Base-by-base conservation (phyloP, 2,888 invertebrate species). In the Chelonus formosanus region DNA sequence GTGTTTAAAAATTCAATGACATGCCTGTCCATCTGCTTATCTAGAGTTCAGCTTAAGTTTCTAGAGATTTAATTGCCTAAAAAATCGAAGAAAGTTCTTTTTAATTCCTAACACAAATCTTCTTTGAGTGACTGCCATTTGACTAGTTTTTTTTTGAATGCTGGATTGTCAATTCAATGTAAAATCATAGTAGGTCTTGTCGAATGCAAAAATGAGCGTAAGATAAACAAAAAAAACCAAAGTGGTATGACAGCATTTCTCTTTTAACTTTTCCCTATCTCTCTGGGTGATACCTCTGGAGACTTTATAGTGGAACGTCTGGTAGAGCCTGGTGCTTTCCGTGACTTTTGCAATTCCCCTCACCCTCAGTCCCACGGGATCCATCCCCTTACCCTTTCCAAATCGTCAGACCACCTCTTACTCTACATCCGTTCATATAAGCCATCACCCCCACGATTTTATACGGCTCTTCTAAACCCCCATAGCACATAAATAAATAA, bases 201-300 rank as follows among this genome's bases (percentile, higher is more conserved):
- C 8, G n/a, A 48, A 31, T 52, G 35, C 34, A 62, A 61, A 52
- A 56, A 50, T 45, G 59, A 50, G 50, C 8, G 34, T 8, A n/a
- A 31, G 8, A 43, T 32, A 36, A 40, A 50, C 48, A 54, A 57
- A n/a, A 45, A 31, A 40, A 50, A 63, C 65, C 74, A 82, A 82
- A 83, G 81, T 83, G 83, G 77, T 80, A 76, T 80, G 78, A 84
- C 84, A 84, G 74, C 82, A 79, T 83, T 83, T 84, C 81, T 81
- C 80, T 83, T 84, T 84, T 82, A 83, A 75, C 70, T 75, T 70
- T 68, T 73, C 69, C 73, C 63, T 63, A 34, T 50, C 44, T 31
- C 5, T 43, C 52, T 48, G 20, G 50, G 32, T 57, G 71, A 70
- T 74, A 78, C 79, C 82, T 80, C 81, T 68, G 69, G 82, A 80